Evolutionary conservation across 2,113 vertebrate genomes (phyloP).

Genomic region (Alexandromys fortis): DNA sequence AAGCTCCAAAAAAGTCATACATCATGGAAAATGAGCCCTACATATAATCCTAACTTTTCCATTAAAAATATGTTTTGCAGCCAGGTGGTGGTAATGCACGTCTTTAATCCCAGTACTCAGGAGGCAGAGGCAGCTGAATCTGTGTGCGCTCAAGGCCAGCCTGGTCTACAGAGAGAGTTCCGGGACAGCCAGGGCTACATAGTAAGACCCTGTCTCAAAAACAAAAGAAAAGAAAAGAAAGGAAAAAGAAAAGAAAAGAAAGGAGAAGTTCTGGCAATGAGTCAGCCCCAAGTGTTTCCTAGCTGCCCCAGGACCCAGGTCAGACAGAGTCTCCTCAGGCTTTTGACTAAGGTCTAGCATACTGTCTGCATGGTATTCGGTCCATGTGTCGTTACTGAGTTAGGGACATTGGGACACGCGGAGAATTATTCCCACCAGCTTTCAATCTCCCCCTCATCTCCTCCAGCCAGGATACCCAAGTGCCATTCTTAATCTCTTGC

Average conservation of each 20-base stretch:
- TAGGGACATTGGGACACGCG: neutral
- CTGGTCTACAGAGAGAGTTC: neutral
- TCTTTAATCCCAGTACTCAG: neutral
- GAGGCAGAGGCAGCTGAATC: neutral
- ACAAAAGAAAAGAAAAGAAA: rapidly evolving
- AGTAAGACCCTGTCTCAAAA: neutral
- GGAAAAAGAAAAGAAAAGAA: too few species aligned
- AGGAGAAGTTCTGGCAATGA: neutral
- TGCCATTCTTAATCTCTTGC: neutral
- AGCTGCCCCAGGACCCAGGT: neutral
- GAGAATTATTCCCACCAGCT: neutral
- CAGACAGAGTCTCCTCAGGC: neutral
- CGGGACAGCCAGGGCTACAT: neutral
- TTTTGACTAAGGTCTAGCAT: neutral
- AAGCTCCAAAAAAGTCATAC: neutral
- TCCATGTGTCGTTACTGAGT: neutral
- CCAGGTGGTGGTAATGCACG: too few species aligned
- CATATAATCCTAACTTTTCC: neutral
- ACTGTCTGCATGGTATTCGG: neutral
- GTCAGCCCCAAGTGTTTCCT: neutral
- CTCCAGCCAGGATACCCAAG: neutral
- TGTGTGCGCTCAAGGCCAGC: neutral
- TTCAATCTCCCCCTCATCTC: neutral
- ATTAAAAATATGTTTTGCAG: neutral
- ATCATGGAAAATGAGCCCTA: neutral